Conservation (phyloP, 2,113 vertebrate genomes). For the Microtus ochrogaster region DNA sequence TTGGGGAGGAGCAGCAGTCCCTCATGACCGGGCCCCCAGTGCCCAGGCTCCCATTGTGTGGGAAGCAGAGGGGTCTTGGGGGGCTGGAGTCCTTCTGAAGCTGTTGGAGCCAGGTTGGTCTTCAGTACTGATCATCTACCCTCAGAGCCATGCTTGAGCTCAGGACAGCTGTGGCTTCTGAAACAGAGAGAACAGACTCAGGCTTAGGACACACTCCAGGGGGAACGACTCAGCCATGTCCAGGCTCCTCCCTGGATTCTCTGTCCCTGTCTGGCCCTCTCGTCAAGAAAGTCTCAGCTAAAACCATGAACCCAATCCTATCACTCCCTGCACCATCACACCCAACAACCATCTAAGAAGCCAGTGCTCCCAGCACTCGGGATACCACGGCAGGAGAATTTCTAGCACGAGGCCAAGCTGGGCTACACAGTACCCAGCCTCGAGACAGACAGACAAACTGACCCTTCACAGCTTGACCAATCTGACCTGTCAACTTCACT, state of each 20-base stretch:
- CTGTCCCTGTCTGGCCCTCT: not conserved
- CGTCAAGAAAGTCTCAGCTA: not conserved
- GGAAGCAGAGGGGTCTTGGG: constrained; percentile 70
- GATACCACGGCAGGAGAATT: not conserved
- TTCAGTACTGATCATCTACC: constrained; percentile 84
- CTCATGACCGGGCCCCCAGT: constrained; percentile 80
- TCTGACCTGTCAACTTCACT: constrained; percentile 6
- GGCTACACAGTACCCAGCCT: not conserved
- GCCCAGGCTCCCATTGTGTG: constrained; percentile 72
- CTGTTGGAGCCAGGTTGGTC: constrained; percentile 81
- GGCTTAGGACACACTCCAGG: not conserved
- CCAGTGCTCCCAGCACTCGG: not conserved
- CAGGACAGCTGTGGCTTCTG: constrained; percentile 70
- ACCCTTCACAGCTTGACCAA: not conserved
- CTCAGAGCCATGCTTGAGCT: constrained; percentile 79
- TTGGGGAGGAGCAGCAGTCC: constrained; percentile 80
- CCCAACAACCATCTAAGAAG: not conserved
- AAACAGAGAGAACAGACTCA: constrained; percentile 75
- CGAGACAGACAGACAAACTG: not conserved
- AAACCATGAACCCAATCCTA: not conserved
- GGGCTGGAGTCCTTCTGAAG: constrained; percentile 68
- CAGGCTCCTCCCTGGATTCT: not conserved
- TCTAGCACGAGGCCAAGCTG: not conserved
- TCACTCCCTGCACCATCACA: constrained; percentile 30
- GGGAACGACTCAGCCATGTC: not conserved